phyloP scores from a whole-genome alignment of 1,140 invertebrate genomes.

The Frieseomelitta varia region DNA sequence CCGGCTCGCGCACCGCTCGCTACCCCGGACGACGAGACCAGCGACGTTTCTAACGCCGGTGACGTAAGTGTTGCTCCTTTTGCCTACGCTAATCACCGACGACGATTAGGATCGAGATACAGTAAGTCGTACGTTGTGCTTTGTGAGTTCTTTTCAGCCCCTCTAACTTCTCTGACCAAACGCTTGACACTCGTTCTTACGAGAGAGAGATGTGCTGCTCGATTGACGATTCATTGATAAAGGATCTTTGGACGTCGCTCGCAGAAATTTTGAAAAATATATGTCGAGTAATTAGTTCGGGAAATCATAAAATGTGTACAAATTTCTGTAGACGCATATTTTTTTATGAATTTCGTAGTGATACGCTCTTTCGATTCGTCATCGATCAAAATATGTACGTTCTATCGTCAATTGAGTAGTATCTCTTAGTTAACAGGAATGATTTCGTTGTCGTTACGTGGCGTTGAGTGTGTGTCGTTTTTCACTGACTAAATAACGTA shows the following conservation, averaged over 20 bases:
- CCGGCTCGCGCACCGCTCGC: slow-evolving; percentile 67
- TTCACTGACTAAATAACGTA: not conserved
- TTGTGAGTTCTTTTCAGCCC: not conserved
- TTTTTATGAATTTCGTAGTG: not conserved
- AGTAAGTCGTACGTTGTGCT: not conserved
- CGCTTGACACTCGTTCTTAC: not conserved
- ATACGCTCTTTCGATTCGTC: no score
- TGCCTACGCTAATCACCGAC: not conserved
- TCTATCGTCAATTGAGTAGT: not conserved
- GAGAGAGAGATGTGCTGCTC: not conserved
- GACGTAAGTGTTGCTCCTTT: slow-evolving; percentile 73
- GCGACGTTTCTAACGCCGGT: slow-evolving; percentile 73
- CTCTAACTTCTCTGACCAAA: not conserved
- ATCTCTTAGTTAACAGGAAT: not conserved
- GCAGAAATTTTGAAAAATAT: no score
- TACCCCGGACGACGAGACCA: slow-evolving; percentile 72
- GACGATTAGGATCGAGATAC: no score
- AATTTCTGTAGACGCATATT: no score
- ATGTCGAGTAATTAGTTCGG: no score
- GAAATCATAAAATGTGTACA: no score
- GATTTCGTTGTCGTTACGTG: not conserved
- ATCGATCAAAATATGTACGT: not conserved
- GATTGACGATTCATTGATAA: not conserved
- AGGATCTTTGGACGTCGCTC: no score
- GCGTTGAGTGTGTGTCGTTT: not conserved